These are phyloP conservation scores for Xestia ashworthii DNA, from an alignment of 2,888 invertebrate genomes.

Conservation along the genomic window DNA sequence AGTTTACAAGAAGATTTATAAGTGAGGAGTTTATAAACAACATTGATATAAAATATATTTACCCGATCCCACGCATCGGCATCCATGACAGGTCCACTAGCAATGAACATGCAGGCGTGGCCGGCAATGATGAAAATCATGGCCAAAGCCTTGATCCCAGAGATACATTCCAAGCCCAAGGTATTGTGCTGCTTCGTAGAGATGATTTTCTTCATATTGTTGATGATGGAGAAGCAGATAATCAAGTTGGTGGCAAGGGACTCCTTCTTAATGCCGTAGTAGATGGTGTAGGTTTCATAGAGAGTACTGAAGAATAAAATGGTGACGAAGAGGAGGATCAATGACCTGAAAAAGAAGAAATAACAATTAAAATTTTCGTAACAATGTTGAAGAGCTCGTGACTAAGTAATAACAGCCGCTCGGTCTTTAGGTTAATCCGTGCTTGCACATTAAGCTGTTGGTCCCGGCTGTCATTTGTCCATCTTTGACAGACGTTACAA, in stretches of 20 bases:
- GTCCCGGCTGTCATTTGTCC: too few relatives aligned
- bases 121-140: constrained; percentile 93
- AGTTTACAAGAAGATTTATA: not conserved
- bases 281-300: constrained; percentile 85
- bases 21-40: not conserved
- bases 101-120: constrained; percentile 92
- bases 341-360: constrained; percentile 80
- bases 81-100: constrained; percentile 93
- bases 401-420: too few relatives aligned
- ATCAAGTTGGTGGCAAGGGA: constrained; percentile 77
- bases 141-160: constrained; percentile 92
- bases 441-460: too few relatives aligned
- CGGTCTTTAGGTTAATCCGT: too few relatives aligned
- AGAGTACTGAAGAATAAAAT: constrained; percentile 86
- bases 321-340: constrained; percentile 85
- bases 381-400: too few relatives aligned
- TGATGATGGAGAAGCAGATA: constrained; percentile 91
- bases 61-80: constrained; percentile 92
- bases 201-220: constrained; percentile 91
- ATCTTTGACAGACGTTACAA: too few relatives aligned
- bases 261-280: constrained; percentile 77
- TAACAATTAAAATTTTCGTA: not conserved
- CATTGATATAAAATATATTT: constrained; percentile 62
- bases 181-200: constrained; percentile 90
- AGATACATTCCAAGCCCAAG: constrained; percentile 92